Percentiles rank a stretch among this genome's conserved stretches.
phyloP scores from a whole-genome alignment of 2,888 invertebrate genomes.

The Orchesellides sinensis region DNA sequence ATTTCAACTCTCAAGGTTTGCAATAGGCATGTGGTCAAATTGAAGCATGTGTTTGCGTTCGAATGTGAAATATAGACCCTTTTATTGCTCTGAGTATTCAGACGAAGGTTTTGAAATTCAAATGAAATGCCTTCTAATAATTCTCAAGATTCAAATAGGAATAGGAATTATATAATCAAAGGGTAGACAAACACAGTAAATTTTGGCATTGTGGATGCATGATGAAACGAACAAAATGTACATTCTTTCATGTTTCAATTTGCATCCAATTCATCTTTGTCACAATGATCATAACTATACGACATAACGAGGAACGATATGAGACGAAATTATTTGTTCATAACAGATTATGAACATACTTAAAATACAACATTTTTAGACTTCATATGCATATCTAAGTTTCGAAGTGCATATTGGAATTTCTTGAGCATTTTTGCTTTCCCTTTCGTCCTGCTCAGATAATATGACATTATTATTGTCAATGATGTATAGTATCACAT shows the following conservation, averaged over 20 bases:
- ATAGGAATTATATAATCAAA: conserved; percentile 1
- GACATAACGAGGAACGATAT: no score
- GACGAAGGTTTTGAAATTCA: not conserved
- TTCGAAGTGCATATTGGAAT: no score
- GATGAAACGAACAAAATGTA: not conserved
- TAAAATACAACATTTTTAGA: not conserved
- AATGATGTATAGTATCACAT: not conserved
- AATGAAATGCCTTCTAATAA: conserved; percentile 11
- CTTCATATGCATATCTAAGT: no score
- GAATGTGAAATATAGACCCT: not conserved
- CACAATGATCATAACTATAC: no score
- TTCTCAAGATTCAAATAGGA: not conserved
- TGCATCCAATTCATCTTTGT: conserved; percentile 25
- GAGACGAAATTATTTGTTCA: no score
- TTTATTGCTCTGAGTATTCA: not conserved
- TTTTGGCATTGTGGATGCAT: not conserved
- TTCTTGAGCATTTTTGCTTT: conserved; percentile 7
- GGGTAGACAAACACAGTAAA: not conserved
- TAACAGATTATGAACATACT: not conserved
- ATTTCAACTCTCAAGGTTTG: not conserved
- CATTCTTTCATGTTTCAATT: conserved; percentile 21
- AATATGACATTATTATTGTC: not conserved
- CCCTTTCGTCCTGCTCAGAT: not conserved
- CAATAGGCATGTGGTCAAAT: not conserved
- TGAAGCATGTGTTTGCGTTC: not conserved